These are phyloP conservation scores for Promerops cafer DNA, from an alignment of 2,113 vertebrate genomes.

Conservation along the genomic window DNA sequence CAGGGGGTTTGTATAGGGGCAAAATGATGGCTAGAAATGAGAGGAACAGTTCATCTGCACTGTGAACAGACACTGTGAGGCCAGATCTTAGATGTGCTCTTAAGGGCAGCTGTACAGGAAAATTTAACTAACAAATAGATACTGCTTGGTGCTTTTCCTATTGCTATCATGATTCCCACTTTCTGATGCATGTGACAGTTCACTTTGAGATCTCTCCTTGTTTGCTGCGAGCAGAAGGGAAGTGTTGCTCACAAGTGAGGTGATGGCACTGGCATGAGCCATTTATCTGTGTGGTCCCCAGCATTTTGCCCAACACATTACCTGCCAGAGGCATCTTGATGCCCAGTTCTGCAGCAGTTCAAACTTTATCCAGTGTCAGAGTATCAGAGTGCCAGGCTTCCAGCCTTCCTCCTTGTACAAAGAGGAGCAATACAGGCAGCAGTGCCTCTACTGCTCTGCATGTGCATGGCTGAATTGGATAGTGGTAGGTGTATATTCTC, in stretches of 20 bases:
- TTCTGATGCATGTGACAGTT: background rate
- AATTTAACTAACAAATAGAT: background rate
- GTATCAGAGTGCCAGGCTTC: background rate
- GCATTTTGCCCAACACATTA: fast-evolving
- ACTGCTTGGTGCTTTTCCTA: background rate
- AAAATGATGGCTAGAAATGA: background rate
- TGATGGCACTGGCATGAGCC: background rate
- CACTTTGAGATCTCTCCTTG: background rate
- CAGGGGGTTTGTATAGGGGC: background rate
- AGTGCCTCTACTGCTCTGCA: fast-evolving
- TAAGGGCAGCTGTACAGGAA: background rate
- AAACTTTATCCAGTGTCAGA: background rate
- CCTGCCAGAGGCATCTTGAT: background rate
- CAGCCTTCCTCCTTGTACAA: background rate
- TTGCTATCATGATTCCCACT: fast-evolving
- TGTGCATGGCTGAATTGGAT: background rate
- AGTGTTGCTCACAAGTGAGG: background rate
- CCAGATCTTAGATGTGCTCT: background rate
- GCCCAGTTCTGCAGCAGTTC: background rate
- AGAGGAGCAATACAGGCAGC: background rate
- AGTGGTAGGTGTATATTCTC: background rate
- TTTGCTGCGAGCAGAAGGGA: background rate
- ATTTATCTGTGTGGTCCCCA: background rate
- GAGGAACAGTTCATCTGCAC: background rate
- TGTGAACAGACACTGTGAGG: background rate